Conservation (phyloP, 2,888 invertebrate genomes). For the Sipha maydis region DNA sequence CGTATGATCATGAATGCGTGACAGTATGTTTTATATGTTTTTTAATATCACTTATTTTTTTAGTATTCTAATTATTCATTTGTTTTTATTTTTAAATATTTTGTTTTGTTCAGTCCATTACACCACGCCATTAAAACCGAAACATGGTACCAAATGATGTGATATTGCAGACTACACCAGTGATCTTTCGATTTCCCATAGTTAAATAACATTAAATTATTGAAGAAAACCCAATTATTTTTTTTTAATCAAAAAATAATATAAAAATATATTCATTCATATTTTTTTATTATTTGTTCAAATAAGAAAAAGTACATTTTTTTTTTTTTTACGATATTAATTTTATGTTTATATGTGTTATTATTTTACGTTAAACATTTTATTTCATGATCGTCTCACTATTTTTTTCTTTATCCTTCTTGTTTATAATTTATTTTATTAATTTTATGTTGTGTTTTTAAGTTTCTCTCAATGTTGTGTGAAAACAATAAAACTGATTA, state of each 20-base stretch:
- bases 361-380: conserved; percentile 19
- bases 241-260: not conserved
- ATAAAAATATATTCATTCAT: conserved; percentile 1
- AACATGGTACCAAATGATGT: conserved; percentile 49
- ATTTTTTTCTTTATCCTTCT: conserved; percentile 16
- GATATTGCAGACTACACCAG: conserved; percentile 51
- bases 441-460: conserved; percentile 28
- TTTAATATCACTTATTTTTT: conserved; percentile 28
- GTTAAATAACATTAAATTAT: not conserved
- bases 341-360: not conserved
- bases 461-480: conserved; percentile 60
- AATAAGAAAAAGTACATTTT: conserved; percentile 10
- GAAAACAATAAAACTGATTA: conserved; percentile 62
- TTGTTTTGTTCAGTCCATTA: conserved; percentile 44
- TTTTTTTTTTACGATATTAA: not conserved
- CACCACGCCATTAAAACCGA: conserved; percentile 34
- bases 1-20: conserved; percentile 51
- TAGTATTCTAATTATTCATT: conserved; percentile 27
- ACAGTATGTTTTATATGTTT: conserved; percentile 31
- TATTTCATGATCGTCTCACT: conserved; percentile 18
- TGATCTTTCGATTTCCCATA: conserved; percentile 33
- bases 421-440: conserved; percentile 30
- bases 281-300: conserved; percentile 12
- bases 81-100: conserved; percentile 24
- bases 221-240: not conserved